These are phyloP conservation scores for Tipula unca DNA, from an alignment of 2,888 invertebrate species.

Conservation along the genomic window DNA sequence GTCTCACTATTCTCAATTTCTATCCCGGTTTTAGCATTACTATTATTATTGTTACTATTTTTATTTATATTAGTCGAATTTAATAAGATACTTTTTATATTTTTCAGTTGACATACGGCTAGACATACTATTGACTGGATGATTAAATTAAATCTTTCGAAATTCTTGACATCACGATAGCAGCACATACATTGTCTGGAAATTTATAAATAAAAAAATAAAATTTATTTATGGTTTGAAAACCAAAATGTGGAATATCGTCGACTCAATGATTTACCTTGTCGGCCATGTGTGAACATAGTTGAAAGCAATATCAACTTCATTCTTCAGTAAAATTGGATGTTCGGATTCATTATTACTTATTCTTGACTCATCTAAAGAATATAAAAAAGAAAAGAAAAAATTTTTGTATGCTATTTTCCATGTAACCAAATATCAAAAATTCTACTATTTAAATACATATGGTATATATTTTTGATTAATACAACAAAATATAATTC, in stretches of 20 bases:
- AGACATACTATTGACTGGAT: slow-evolving; percentile 80
- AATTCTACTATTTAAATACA: neutral
- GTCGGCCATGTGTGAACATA: slow-evolving; percentile 87
- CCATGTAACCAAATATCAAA: neutral
- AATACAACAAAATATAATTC: neutral
- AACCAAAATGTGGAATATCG: slow-evolving; percentile 14
- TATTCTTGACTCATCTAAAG: slow-evolving; percentile 71
- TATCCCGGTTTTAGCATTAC: slow-evolving; percentile 21
- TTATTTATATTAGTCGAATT: slow-evolving; percentile 34
- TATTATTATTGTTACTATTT: slow-evolving; percentile 28
- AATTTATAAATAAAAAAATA: slow-evolving; percentile 27
- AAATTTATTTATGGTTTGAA: slow-evolving; percentile 22
- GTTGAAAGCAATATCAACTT: slow-evolving; percentile 73
- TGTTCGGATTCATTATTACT: slow-evolving; percentile 69
- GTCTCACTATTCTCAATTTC: neutral
- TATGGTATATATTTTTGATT: neutral
- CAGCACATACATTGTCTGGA: slow-evolving; percentile 91
- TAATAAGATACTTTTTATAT: slow-evolving; percentile 52
- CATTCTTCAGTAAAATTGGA: slow-evolving; percentile 64
- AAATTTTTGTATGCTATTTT: neutral
- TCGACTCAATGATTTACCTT: slow-evolving; percentile 48
- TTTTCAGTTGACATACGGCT: slow-evolving; percentile 73
- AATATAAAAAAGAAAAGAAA: slow-evolving; percentile 21
- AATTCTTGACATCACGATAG: slow-evolving; percentile 85
- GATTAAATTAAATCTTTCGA: slow-evolving; percentile 81